phyloP scores from a whole-genome alignment of 1,140 invertebrate species.

The Elymnias hypermnestra region DNA sequence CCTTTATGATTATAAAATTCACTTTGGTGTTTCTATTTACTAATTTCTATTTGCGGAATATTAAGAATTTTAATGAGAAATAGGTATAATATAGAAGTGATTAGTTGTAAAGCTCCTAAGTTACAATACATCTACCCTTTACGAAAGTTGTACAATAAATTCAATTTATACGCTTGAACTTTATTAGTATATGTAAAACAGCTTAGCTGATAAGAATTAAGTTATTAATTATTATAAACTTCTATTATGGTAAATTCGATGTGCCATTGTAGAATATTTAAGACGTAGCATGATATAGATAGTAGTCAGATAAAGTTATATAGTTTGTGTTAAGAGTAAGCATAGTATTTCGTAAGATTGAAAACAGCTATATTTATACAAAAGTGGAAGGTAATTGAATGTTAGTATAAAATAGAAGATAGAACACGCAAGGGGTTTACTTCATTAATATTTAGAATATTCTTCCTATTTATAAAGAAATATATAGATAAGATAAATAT shows the following conservation, averaged over 20 bases:
- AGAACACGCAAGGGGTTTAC: background rate
- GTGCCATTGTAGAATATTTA: constrained; percentile 5
- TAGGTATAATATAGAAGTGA: constrained; percentile 17
- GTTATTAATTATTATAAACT: constrained; percentile 5
- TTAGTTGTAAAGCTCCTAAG: constrained; percentile 24
- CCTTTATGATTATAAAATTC: constrained; percentile 25
- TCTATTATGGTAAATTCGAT: constrained; percentile 14
- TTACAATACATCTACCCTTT: constrained; percentile 18
- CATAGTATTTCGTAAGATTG: constrained; percentile 1
- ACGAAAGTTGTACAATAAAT: constrained; percentile 23
- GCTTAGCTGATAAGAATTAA: constrained; percentile 1
- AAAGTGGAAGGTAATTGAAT: background rate
- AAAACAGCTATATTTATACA: constrained; percentile 2
- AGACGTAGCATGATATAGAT: constrained; percentile 1
- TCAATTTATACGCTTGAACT: constrained; percentile 11
- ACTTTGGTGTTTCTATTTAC: constrained; percentile 22
- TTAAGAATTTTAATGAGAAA: constrained; percentile 12
- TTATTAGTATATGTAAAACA: constrained; percentile 4
- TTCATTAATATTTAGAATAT: too few species aligned
- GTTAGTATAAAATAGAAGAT: background rate
- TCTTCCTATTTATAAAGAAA: too few species aligned
- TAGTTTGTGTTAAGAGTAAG: constrained; percentile 6
- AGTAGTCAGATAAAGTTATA: background rate
- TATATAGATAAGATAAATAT: too few species aligned
- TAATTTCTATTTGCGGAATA: constrained; percentile 16